Base-by-base conservation (phyloP, 2,888 invertebrate species). In the Limnephilus rhombicus region DNA sequence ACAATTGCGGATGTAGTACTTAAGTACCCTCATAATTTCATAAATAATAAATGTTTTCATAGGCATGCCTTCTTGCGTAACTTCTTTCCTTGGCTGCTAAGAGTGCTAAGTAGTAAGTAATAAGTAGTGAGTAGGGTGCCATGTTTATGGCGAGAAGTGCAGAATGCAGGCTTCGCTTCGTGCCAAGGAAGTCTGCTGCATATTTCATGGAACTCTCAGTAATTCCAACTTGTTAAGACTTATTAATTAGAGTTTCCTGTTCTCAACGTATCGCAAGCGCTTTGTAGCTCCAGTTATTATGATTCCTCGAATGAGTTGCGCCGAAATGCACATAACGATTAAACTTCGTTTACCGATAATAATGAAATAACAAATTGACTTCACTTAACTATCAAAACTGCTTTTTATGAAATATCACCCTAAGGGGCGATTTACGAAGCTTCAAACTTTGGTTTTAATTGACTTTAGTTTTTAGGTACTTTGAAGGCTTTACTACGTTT, bases 181-280 rank as follows among this genome's bases (percentile, higher is more conserved):
- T 83, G 83, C 83, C 83, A 83, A 34, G 41, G 37, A 83, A 83
- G 37, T 83, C 83, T 15, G 34, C 34, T 37, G 91, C 85, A 91
- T 91, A 91, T 91, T 89, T 91, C 91, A 91, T 82, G 89, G 89
- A 91, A 91, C 85, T 91, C 91, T 85, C 80, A 82, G 91, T 89
- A 81, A 91, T 88, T 88, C 82, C 37, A 89, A 89, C 82, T 91
- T 80, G 85, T 89, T 82, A 83, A 89, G 89, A 88, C 68, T 68
- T 68, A 91, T 91, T 88, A 90, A 89, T 91, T 90, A 80, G 85
- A 80, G 89, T 80, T 91, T 89, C 37, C 83, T 24, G 68, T 68
- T 68, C 24, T 68, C 18, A 37, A 18, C 18, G 24, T 82, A 82
- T 34, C 24, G 37, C 37, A 3, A 83, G 83, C 83, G 83, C 83